These are phyloP conservation scores for Apostichopus californicus DNA, from an alignment of 35 echinoderm and acorn worm genomes.

Conservation along the genomic window DNA sequence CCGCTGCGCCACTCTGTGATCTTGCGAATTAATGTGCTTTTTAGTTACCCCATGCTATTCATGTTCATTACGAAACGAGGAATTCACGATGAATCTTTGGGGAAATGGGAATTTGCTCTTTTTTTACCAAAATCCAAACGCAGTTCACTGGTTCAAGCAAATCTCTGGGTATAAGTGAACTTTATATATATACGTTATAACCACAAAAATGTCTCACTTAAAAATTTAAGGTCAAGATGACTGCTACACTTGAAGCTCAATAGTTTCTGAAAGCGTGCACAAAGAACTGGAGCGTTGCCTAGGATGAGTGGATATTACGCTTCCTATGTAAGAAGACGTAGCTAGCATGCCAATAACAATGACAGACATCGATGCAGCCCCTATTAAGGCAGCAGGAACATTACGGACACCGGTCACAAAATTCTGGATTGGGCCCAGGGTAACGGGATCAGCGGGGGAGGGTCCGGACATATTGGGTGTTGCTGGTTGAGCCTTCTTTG, in stretches of 20 bases:
- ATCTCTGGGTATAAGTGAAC: too few relatives aligned
- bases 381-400: background rate
- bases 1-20: too few relatives aligned
- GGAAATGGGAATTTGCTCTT: too few relatives aligned
- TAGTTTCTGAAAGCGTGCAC: background rate
- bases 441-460: background rate
- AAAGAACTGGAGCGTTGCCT: background rate
- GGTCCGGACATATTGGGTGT: background rate
- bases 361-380: background rate
- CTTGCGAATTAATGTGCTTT: too few relatives aligned
- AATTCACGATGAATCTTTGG: too few relatives aligned
- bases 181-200: too few relatives aligned
- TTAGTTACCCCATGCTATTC: too few relatives aligned
- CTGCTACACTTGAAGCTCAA: background rate
- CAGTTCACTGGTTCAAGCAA: too few relatives aligned
- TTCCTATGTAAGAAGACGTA: background rate
- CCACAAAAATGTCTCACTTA: too few relatives aligned
- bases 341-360: background rate
- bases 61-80: too few relatives aligned
- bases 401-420: background rate
- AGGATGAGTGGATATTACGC: background rate
- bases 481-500: background rate
- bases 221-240: too few relatives aligned
- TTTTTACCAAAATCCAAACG: too few relatives aligned
- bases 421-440: constrained; percentile 1